Base-by-base conservation (phyloP, 2,888 invertebrate species). In the Gymnosoma rotundatum region DNA sequence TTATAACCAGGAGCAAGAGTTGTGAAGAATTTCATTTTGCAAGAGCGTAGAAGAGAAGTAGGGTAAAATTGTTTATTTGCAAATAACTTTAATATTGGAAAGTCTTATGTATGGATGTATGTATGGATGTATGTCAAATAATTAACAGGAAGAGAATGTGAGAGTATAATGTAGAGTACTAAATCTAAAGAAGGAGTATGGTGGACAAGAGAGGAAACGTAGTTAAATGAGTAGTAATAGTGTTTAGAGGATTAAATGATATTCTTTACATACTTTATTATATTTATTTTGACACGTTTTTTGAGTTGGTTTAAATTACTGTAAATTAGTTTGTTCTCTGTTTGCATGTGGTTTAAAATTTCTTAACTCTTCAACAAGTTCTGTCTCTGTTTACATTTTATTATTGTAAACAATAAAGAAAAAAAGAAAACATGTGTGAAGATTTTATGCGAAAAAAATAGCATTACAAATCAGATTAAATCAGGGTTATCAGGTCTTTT, bases 41-140 rank as follows among this genome's bases (percentile, higher is more conserved):
- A 64, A 78, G 76, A 78, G 76, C 76, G 76, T 69, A 32, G 76
- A 48, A 38, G 60, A 69, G 76, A 61, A 69, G 60, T 25, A 36
- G 76, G 67, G 42, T 78, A 58, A 32, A 9, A 45, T 38, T 5
- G 2, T 32, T 45, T 14, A 16, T 56, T 9, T 60, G 32, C 20
- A 32, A 21, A 70, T 50, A 10, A 10, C 20, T 36, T 72, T 14
- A 48, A 45, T 70, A 36, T 72, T 48, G 36, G 2, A 72, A 60
- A 72, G 60, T 36, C 25, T 58, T 70, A 18, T 14, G 14, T 3
- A 48, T 8, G 7, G 0, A 8, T 32, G 6, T 32, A 0, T 32
- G 6, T 5, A 7, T 32, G 6, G 4, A 0, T 32, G 6, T 32
- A n/a, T 21, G 14, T 18, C 16, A 7, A 32, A 25, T 42, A 42